Conservation (phyloP, 2,797 vertebrate genomes). For the Rhabdomys pumilio region DNA sequence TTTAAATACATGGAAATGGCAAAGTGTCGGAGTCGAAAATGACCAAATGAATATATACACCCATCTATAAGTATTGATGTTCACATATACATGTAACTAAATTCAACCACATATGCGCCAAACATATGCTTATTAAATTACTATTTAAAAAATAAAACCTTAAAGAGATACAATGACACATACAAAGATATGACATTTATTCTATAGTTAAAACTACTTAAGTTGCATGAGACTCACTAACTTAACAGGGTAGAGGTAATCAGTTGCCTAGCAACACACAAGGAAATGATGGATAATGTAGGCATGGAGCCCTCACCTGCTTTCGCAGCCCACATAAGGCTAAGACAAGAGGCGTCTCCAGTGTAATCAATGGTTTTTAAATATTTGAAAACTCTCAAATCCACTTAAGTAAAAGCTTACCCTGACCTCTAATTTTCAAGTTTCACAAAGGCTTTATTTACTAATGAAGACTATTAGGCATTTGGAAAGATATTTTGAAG, state of each 20-base stretch:
- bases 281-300: neutral
- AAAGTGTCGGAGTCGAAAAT: neutral
- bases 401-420: neutral
- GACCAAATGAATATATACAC: neutral
- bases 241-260: neutral
- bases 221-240: neutral
- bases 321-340: neutral
- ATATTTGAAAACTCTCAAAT: neutral
- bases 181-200: neutral
- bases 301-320: neutral
- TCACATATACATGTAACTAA: neutral
- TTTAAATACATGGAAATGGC: neutral
- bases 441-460: neutral
- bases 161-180: neutral
- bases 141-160: neutral
- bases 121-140: neutral
- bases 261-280: neutral
- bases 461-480: neutral
- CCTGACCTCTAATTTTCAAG: neutral
- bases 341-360: neutral
- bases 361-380: neutral
- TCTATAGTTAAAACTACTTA: neutral
- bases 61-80: neutral
- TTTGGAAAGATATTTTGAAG: neutral
- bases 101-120: neutral